Evolutionary conservation across 2,797 vertebrate genomes (phyloP), one percentile per base, ranked within the genome.

Genomic region (Rallus crepitans): DNA sequence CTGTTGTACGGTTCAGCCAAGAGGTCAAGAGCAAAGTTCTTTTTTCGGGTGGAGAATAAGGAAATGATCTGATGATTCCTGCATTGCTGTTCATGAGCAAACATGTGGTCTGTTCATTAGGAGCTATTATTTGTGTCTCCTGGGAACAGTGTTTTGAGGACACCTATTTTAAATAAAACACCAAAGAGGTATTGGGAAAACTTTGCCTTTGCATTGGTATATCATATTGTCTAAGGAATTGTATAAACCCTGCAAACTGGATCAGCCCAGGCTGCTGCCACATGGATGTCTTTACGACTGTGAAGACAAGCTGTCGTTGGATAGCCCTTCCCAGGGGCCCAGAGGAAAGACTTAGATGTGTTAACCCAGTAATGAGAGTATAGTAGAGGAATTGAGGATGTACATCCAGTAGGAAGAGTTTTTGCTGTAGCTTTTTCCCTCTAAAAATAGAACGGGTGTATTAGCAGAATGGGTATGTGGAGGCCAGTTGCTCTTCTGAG

Each of bases 261-360:
- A 18, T 57, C 5, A 0, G 17, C 52, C 59, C 20, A 19, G 61
- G 5, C n/a, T 47, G 68, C 68, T 91, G 76, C 72, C 50, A 31
- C 16, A 0, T 19, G 57, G 11, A 17, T 8, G 8, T 37, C 12
- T 7, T 45, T 0, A 6, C 72, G 48, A 53, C 23, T 37, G 6
- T 16, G 56, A 59, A 18, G 60, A 39, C 5, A n/a, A 53, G 28
- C 70, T 77, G 39, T n/a, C 12, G 0, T 13, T 40, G 50, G 10
- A 21, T 19, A 25, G 18, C 42, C 42, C 53, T 78, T 40, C 37
- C 66, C 50, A 65, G 50, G 16, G 40, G 33, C 80, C 60, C 5
- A 1, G n/a, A 81, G 65, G 60, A 30, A 73, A 59, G 28, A 65
- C 40, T 45, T 35, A 27, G 47, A 30, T 3, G 24, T 55, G 31